These are phyloP conservation scores for Pachyrhynchus sulphureomaculatus DNA, from an alignment of 1,140 invertebrate genomes.

Conservation along the genomic window DNA sequence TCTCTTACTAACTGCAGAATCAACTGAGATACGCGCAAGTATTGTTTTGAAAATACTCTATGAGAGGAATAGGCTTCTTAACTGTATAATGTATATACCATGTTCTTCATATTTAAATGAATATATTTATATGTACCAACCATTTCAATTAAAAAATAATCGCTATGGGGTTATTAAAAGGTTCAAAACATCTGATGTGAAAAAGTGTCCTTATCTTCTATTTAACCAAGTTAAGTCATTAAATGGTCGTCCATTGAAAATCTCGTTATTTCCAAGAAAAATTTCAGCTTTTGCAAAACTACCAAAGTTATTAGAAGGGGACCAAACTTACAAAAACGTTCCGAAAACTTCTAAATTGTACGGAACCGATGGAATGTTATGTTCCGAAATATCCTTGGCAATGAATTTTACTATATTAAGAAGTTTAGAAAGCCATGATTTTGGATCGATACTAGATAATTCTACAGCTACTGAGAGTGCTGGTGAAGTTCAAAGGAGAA, in stretches of 20 bases:
- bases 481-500: neutral
- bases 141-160: conserved; percentile 5
- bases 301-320: neutral
- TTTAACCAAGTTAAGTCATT: conserved; percentile 1
- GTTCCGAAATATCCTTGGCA: conserved; percentile 1
- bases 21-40: neutral
- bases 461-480: conserved; percentile 2
- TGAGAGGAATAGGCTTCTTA: conserved; percentile 3
- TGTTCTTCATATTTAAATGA: neutral
- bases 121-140: conserved; percentile 12
- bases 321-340: conserved; percentile 14
- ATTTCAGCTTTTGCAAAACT: conserved; percentile 4
- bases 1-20: neutral
- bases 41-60: neutral
- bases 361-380: conserved; percentile 18
- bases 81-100: conserved; percentile 8
- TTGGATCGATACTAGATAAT: neutral
- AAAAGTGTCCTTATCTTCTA: neutral
- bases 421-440: neutral
- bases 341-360: neutral
- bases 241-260: conserved; percentile 12
- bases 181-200: neutral
- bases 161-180: neutral
- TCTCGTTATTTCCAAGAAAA: conserved; percentile 25
- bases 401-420: conserved; percentile 18